Evolutionary conservation across 2,888 invertebrate species (phyloP).

Genomic region (Latheticus oryzae): DNA sequence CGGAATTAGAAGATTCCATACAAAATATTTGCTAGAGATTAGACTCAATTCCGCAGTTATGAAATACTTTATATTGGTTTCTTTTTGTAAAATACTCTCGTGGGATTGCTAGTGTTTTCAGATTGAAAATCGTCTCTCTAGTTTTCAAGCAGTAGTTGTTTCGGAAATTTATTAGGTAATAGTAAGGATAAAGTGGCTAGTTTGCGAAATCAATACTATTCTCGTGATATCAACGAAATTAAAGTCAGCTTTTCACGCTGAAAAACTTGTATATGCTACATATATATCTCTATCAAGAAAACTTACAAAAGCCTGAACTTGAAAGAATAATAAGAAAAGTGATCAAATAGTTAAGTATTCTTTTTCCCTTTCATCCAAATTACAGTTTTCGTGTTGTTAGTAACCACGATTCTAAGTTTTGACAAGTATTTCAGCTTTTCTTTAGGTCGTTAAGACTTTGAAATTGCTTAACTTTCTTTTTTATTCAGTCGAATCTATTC

Average conservation of each 20-base stretch:
- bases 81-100: slow-evolving; percentile 3
- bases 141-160: slow-evolving; percentile 14
- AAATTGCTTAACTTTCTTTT: slow-evolving; percentile 25
- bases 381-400: slow-evolving; percentile 20
- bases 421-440: slow-evolving; percentile 24
- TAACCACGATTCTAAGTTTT: slow-evolving; percentile 16
- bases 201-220: slow-evolving; percentile 18
- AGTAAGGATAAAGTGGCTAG: slow-evolving; percentile 11
- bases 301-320: too few species aligned
- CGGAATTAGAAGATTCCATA: not conserved
- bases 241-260: not conserved
- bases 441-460: slow-evolving; percentile 24
- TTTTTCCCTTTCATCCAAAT: slow-evolving; percentile 9
- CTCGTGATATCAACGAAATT: slow-evolving; percentile 3
- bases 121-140: slow-evolving; percentile 14
- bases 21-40: not conserved
- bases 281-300: too few species aligned
- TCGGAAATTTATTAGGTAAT: slow-evolving; percentile 21
- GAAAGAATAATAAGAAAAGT: slow-evolving; percentile 8
- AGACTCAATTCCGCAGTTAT: slow-evolving; percentile 11
- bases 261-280: not conserved
- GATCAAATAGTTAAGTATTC: slow-evolving; percentile 5
- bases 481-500: slow-evolving; percentile 23
- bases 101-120: slow-evolving; percentile 13
- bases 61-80: slow-evolving; percentile 16